phyloP scores from a whole-genome alignment of 2,888 invertebrate genomes.

The Drosophila anomelani region DNA sequence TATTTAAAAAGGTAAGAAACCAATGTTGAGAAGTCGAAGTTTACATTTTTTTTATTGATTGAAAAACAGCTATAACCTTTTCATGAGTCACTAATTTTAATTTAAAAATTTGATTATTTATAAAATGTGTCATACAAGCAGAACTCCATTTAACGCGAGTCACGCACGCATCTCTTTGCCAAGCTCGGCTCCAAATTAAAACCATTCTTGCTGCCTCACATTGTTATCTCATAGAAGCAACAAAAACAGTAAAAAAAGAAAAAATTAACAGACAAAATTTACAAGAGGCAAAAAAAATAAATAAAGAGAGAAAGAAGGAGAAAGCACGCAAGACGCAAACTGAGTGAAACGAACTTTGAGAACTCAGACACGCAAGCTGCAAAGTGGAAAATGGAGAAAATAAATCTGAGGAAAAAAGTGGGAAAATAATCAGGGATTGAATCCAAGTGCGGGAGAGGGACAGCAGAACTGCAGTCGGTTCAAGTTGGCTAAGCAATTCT shows the following conservation, averaged over 20 bases:
- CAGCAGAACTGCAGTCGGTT: slow-evolving; percentile 36
- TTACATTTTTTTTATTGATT: no score
- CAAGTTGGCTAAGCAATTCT: slow-evolving; percentile 63
- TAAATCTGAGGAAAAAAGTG: slow-evolving; percentile 4
- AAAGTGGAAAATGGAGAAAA: slow-evolving; percentile 5
- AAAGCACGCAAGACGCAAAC: slow-evolving; percentile 49
- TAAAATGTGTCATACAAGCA: background rate
- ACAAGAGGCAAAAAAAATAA: background rate
- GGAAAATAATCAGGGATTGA: slow-evolving; percentile 22
- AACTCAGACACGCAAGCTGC: slow-evolving; percentile 47
- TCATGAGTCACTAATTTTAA: no score
- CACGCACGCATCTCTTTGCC: slow-evolving; percentile 19
- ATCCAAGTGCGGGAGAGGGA: slow-evolving; percentile 20
- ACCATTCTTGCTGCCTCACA: slow-evolving; percentile 46
- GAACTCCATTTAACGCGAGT: background rate
- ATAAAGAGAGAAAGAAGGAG: slow-evolving; percentile 11
- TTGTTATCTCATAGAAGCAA: slow-evolving; percentile 63
- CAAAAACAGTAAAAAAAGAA: background rate
- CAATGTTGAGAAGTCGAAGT: no score
- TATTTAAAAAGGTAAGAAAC: background rate
- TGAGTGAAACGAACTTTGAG: slow-evolving; percentile 68
- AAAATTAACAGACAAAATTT: slow-evolving; percentile 2
- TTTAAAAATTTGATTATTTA: no score
- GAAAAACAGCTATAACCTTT: no score
- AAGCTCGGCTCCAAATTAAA: slow-evolving; percentile 31